Evolutionary conservation across 2,797 vertebrate genomes (phyloP), one percentile per base, ranked within the genome.

Genomic region (Neomorphus geoffroyi): DNA sequence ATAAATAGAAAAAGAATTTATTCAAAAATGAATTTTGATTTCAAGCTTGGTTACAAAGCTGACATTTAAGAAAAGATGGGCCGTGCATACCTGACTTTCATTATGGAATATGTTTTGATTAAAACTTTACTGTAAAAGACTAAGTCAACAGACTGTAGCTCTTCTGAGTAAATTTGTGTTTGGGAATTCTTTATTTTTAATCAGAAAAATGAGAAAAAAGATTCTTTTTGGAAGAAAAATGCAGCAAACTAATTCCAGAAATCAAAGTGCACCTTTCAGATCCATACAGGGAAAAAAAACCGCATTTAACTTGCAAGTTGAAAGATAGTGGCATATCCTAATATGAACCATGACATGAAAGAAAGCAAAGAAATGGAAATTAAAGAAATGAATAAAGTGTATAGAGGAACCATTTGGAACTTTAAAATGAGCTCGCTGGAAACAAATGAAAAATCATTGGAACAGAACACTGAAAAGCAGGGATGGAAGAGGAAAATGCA

Each of bases 391-490:
- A 92, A 71, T 56, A 86, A 30, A 86, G 35, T 45, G 62, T 82
- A 75, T 54, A 24, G 51, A 83, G 37, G 75, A 85, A 39, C 17
- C 24, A 39, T 79, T 93, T 80, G 43, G 86, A 92, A 67, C 7
- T 91, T 93, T 82, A 72, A 92, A 95, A 92, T 95, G 28, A 94
- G 66, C 58, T 90, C 48, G 56, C 16, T 96, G 94, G 73, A 95
- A 96, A 94, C 32, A 95, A 95, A 95, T 95, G 89, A 92, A 93
- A 95, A 94, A 70, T 2, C 60, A 80, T 62, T 84, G 79, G 61
- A 70, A 70, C 91, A 73, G 77, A 96, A 90, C 88, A 88, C 1
- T 75, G 83, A 96, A 80, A 85, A 80, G 72, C 92, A 95, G 32
- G 54, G 37, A 85, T 88, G 53, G 61, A 95, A 91, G 92, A 62